phyloP scores from a whole-genome alignment of 2,888 invertebrate genomes.

The Polia nebulosa region DNA sequence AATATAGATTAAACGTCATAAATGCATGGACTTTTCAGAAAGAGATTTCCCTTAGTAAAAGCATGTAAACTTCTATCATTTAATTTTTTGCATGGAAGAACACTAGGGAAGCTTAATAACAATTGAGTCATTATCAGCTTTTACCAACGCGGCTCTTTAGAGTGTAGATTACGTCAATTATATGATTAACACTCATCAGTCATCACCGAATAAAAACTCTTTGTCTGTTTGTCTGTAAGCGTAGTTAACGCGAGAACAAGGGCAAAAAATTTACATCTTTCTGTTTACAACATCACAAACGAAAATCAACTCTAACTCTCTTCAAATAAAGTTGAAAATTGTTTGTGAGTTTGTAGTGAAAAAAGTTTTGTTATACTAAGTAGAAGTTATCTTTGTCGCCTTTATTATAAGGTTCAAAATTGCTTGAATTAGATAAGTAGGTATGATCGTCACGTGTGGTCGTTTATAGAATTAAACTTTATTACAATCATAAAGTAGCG shows the following conservation, averaged over 20 bases:
- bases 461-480: slow-evolving; percentile 62
- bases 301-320: neutral
- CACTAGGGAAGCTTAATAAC: neutral
- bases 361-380: neutral
- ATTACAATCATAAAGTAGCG: slow-evolving; percentile 63
- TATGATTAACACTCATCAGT: slow-evolving; percentile 56
- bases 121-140: slow-evolving; percentile 16
- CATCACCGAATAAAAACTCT: slow-evolving; percentile 51
- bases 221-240: slow-evolving; percentile 50
- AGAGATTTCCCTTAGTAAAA: no score
- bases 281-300: neutral
- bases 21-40: no score
- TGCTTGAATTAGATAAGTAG: slow-evolving; percentile 15
- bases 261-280: slow-evolving; percentile 39
- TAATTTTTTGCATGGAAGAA: neutral
- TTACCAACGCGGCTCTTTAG: slow-evolving; percentile 5
- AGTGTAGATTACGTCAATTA: slow-evolving; percentile 44
- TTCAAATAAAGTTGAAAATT: neutral
- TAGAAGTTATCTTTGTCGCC: neutral
- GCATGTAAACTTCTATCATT: no score
- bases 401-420: slow-evolving; percentile 11
- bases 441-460: slow-evolving; percentile 51
- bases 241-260: slow-evolving; percentile 40
- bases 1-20: no score
- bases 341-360: neutral